phyloP scores from a whole-genome alignment of 2,113 vertebrate genomes.

The Porphyrio hochstetteri region DNA sequence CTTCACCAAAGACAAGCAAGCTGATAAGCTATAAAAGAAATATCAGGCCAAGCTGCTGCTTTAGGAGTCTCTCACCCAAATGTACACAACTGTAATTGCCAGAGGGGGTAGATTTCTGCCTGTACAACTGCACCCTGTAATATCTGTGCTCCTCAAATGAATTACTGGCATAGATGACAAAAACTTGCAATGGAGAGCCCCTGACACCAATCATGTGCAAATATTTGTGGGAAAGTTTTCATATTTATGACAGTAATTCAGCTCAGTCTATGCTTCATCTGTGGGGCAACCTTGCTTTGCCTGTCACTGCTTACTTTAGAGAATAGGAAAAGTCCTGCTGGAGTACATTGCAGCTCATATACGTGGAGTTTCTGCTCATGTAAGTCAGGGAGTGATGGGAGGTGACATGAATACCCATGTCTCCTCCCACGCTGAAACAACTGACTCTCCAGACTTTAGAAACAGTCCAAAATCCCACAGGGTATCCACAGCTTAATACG shows the following conservation, averaged over 20 bases:
- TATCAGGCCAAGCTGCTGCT: background rate
- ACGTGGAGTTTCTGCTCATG: background rate
- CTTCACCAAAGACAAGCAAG: background rate
- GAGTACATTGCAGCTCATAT: background rate
- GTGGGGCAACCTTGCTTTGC: background rate
- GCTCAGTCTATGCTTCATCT: background rate
- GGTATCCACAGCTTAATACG: background rate
- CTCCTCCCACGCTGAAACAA: background rate
- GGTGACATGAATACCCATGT: background rate
- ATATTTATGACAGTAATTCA: background rate
- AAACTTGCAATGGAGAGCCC: background rate
- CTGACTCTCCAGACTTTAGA: background rate
- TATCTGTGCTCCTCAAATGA: background rate
- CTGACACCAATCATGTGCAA: fast-evolving
- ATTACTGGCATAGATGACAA: background rate
- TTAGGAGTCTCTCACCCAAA: background rate
- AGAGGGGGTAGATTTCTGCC: background rate
- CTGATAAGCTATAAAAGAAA: background rate
- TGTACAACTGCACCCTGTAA: background rate
- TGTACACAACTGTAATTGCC: background rate
- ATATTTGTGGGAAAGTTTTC: background rate
- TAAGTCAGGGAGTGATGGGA: background rate
- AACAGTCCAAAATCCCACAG: background rate
- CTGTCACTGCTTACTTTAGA: background rate
- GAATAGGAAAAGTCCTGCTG: background rate